Conservation (phyloP, 2,797 vertebrate genomes). For the Mus minutoides region DNA sequence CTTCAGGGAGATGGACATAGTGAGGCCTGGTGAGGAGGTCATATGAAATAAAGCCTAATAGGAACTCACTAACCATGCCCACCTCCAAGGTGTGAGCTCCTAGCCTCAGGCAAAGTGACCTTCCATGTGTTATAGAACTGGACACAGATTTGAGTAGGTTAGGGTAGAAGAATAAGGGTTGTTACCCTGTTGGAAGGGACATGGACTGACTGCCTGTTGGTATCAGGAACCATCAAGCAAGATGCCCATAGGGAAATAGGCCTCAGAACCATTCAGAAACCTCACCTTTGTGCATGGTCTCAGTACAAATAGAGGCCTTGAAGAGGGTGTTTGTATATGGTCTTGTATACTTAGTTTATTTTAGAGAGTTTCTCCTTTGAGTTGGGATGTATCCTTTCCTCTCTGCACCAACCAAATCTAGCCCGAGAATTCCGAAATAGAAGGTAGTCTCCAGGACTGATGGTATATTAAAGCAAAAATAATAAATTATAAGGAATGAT, state of each 20-base stretch:
- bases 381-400: background rate
- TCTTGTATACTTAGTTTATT: background rate
- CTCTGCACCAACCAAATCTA: background rate
- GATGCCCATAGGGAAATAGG: background rate
- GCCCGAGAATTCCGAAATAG: conserved; percentile 33
- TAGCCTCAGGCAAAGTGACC: background rate
- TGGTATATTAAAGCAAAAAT: conserved; percentile 36
- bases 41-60: background rate
- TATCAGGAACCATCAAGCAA: too few species aligned
- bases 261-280: background rate
- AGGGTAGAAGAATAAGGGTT: background rate
- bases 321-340: background rate
- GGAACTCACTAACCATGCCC: background rate
- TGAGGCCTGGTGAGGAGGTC: background rate
- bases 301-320: conserved; percentile 31
- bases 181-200: background rate
- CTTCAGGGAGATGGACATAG: background rate
- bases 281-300: background rate
- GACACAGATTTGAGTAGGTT: background rate
- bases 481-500: background rate
- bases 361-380: background rate
- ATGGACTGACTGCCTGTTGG: background rate
- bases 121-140: background rate
- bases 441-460: background rate
- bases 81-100: background rate